A percentile compares a stretch with the other conserved stretches of the same genome.
Evolutionary conservation across 2,888 invertebrate genomes (phyloP).

Genomic region (Platycheirus rosarum): DNA sequence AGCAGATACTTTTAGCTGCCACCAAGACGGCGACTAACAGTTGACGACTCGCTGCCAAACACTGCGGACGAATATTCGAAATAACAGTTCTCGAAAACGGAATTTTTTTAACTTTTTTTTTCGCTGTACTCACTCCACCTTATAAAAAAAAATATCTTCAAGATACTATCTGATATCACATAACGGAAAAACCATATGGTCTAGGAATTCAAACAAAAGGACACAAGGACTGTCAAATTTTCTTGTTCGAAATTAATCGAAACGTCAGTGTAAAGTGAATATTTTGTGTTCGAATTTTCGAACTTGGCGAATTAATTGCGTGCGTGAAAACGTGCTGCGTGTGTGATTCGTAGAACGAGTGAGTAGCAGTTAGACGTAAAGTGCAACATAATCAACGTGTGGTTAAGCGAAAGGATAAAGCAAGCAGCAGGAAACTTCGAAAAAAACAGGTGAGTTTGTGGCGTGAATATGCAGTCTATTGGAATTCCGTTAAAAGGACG

Average conservation of each 20-base stretch:
- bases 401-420: slow-evolving; percentile 57
- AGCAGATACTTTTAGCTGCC: slow-evolving; percentile 64
- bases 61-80: slow-evolving; percentile 71
- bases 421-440: slow-evolving; percentile 33
- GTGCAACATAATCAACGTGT: slow-evolving; percentile 27
- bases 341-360: slow-evolving; percentile 19
- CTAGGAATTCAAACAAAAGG: slow-evolving; percentile 38
- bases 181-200: slow-evolving; percentile 59
- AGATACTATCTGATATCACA: slow-evolving; percentile 14
- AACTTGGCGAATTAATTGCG: too few species aligned
- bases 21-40: slow-evolving; percentile 53
- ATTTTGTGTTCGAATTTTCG: slow-evolving; percentile 40
- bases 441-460: slow-evolving; percentile 38
- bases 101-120: slow-evolving; percentile 8
- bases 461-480: slow-evolving; percentile 24
- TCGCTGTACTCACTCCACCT: not conserved
- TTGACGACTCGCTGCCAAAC: slow-evolving; percentile 72
- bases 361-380: slow-evolving; percentile 26
- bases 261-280: slow-evolving; percentile 31
- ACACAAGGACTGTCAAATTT: slow-evolving; percentile 39
- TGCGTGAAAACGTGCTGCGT: slow-evolving; percentile 5
- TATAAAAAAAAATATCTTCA: slow-evolving; percentile 9
- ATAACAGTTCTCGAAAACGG: slow-evolving; percentile 54
- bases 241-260: slow-evolving; percentile 19
- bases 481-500: slow-evolving; percentile 50